Conservation (phyloP, 2,888 invertebrate species). For the Chromoteleia sp. region DNA sequence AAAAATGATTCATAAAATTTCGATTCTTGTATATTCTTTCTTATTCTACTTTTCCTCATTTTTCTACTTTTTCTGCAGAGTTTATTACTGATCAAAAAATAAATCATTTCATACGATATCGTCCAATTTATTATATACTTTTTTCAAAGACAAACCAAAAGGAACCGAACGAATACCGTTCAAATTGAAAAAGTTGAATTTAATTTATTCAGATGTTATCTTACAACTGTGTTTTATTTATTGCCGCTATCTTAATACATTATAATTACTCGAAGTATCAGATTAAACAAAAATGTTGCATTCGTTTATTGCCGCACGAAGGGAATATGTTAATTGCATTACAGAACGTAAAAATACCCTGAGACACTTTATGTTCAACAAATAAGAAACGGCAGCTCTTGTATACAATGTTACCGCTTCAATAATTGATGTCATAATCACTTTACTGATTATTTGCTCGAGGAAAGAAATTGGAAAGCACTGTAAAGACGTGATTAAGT, state of each 20-base stretch:
- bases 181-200: background rate
- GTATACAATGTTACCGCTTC: background rate
- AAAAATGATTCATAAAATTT: too few species aligned
- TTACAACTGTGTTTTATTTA: slow-evolving; percentile 16
- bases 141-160: too few species aligned
- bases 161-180: too few species aligned
- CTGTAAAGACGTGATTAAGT: slow-evolving; percentile 3
- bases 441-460: background rate
- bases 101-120: too few species aligned
- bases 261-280: slow-evolving; percentile 32
- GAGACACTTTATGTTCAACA: background rate
- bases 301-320: slow-evolving; percentile 21
- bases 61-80: too few species aligned
- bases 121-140: too few species aligned
- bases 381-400: background rate
- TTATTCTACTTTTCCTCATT: too few species aligned
- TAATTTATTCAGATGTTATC: slow-evolving; percentile 26
- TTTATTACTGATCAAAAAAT: too few species aligned
- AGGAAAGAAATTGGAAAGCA: slow-evolving; percentile 18
- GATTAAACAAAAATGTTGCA: slow-evolving; percentile 31
- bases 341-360: background rate
- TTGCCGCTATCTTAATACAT: slow-evolving; percentile 17
- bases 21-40: too few species aligned
- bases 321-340: slow-evolving; percentile 28
- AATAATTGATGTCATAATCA: background rate